Evolutionary conservation across 92 coral and sea anemone genomes (phyloP), one percentile per base, ranked within the genome.

Genomic region (Actinostola sp.): DNA sequence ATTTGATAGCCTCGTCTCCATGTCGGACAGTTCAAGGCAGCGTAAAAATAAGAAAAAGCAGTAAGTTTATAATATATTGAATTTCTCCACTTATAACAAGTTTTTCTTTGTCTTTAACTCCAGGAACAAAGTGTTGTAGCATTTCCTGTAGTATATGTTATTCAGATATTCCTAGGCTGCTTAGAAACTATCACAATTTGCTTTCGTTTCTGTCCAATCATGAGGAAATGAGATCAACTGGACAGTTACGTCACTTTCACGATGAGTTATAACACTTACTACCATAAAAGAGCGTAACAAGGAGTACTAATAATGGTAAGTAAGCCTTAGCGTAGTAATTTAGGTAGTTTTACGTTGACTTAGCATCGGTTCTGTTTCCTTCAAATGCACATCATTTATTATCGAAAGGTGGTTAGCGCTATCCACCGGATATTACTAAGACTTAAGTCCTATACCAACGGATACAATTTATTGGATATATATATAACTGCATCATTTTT

Each of bases 41-140:
- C 43, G 43, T 65, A 42, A 63, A 63, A 44, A 50, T 68, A 62
- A 50, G 20, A 68, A 36, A 68, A 68, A 32, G 57, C 30, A 50
- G 33, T 32, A 20, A 52, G n/a, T n/a, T n/a, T n/a, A n/a, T n/a
- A n/a, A n/a, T n/a, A n/a, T n/a, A n/a, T n/a, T n/a, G n/a, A 51
- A 19, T 32, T 68, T 33, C 13, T n/a, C 34, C 34, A 32, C 25
- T 68, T 46, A 19, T 28, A 46, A 19, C 46, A 33, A 68, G 1
- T 57, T 6, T 9, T 57, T 27, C 63, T 30, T 20, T n/a, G 10
- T 57, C 39, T 57, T 30, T 46, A 36, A 36, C 16, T 29, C 1
- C n/a, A 26, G 28, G 20, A 30, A 17, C n/a, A 3, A 57, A 30
- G 63, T 9, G 13, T 57, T 57, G 11, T 2, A 19, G 39, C 20